Evolutionary conservation across 2,888 invertebrate species (phyloP), one percentile per base, ranked within the genome.

Genomic region (Lamellibrachia columna): DNA sequence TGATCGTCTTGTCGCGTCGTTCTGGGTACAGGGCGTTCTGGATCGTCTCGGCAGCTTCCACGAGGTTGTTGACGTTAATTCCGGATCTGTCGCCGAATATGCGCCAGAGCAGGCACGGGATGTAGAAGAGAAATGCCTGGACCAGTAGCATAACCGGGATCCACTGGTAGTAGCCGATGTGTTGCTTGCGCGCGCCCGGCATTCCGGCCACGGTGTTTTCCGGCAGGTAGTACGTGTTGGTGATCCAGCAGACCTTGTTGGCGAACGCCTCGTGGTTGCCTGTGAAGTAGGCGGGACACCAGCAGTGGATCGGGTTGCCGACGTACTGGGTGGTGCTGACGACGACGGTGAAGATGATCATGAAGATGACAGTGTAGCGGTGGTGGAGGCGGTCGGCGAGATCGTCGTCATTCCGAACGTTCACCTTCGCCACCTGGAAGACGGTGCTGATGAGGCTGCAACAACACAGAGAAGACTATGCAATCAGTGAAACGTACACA

Each of bases 101-200:
- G 90, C 97, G 94, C 97, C 97, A 97, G 93, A 97, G 95, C 58
- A 97, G 95, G 94, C 97, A 97, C 4, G 97, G 97, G 93, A 97
- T 95, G 94, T 97, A 97, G 95, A 97, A 97, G 93, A 97, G 95
- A 93, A 97, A 96, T 15, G 97, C 97, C 94, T 97, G 96, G n/a
- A 96, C 94, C 3, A 97, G 95, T 90, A 97, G 94, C 95, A 97
- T 96, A 28, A 96, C 95, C 1, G 96, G 96, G 52, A 95, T 97
- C 96, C 96, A 97, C 95, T 95, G 96, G 94, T 96, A 91, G 91
- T 93, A 93, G 52, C 94, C 93, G 91, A 94, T 93, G 93, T 94
- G 93, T n/a, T 93, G 92, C 92, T 94, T 94, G 40, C 92, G 91
- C 8, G 53, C 60, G 55, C 92, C 93, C 53, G 93, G 92, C 58